These are phyloP conservation scores for Operophtera brumata DNA, from an alignment of 2,888 invertebrate species.

Conservation along the genomic window DNA sequence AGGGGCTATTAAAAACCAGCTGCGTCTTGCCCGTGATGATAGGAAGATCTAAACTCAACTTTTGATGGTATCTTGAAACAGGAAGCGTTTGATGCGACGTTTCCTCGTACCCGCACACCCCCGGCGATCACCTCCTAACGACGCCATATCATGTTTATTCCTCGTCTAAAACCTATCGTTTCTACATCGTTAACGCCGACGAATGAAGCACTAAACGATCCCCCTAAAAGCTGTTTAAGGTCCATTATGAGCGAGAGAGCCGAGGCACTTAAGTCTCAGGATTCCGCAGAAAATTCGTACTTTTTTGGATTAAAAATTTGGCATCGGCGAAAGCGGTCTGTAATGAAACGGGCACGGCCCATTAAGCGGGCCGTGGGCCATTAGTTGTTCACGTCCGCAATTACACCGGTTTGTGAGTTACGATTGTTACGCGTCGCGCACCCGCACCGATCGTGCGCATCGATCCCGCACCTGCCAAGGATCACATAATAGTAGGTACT, in stretches of 20 bases:
- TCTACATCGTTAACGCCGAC: constrained; percentile 65
- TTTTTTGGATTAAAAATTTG: constrained; percentile 68
- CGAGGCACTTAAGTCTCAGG: constrained; percentile 53
- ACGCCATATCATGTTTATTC: constrained; percentile 57
- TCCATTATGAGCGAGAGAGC: constrained; percentile 59
- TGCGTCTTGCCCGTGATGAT: too few species aligned
- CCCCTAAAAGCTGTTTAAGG: constrained; percentile 61
- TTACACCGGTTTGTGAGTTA: constrained; percentile 63
- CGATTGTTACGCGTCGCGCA: constrained; percentile 44
- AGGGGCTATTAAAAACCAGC: too few species aligned
- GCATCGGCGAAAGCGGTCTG: constrained; percentile 54
- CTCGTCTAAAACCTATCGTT: constrained; percentile 60
- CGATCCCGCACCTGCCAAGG: not conserved
- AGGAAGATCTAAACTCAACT: constrained; percentile 4
- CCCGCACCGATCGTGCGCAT: constrained; percentile 26
- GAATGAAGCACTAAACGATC: constrained; percentile 59
- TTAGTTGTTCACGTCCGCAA: constrained; percentile 66
- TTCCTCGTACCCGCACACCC: constrained; percentile 16
- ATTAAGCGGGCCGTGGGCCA: constrained; percentile 58
- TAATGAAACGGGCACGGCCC: constrained; percentile 67
- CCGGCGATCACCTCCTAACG: constrained; percentile 42
- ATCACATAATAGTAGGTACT: not conserved
- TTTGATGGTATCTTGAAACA: constrained; percentile 12
- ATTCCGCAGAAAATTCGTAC: constrained; percentile 39
- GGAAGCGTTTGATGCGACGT: constrained; percentile 12